A percentile compares a stretch with the other conserved stretches of the same genome.
Evolutionary conservation across 2,113 vertebrate species (phyloP).

Genomic region (Pandion haliaetus): DNA sequence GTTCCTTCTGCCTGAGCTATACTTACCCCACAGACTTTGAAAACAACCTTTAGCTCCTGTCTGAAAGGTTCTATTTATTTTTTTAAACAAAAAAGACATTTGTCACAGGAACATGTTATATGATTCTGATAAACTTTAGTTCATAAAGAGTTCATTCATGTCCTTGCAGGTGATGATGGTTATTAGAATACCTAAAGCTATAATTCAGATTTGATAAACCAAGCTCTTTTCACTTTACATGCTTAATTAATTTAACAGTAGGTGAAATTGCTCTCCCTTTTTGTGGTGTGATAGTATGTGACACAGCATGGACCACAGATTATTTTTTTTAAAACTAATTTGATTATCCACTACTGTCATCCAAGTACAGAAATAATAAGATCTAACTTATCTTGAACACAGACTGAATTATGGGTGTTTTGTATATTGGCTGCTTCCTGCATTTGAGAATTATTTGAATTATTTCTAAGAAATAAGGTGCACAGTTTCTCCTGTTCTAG

Average conservation of each 20-base stretch:
- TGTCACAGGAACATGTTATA: not conserved
- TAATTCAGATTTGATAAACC: slow-evolving; percentile 14
- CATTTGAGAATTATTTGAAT: not conserved
- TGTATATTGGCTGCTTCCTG: not conserved
- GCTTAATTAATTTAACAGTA: slow-evolving; percentile 61
- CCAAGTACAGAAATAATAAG: not conserved
- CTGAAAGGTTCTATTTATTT: not conserved
- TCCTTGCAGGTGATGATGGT: not conserved
- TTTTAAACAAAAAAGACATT: not conserved
- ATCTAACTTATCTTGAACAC: not conserved
- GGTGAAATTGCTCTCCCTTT: slow-evolving; percentile 14
- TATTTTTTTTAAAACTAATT: slow-evolving; percentile 59
- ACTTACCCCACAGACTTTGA: not conserved
- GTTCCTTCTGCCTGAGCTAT: not conserved
- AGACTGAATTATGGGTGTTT: not conserved
- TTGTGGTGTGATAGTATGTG: not conserved
- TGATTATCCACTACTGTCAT: slow-evolving; percentile 4
- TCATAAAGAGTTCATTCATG: not conserved
- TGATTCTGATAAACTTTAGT: not conserved
- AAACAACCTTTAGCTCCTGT: not conserved
- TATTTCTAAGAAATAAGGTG: not conserved
- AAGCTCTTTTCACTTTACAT: slow-evolving; percentile 42
- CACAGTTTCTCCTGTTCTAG: not conserved
- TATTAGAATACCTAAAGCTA: slow-evolving; percentile 18
- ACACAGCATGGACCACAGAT: slow-evolving; percentile 27